Evolutionary conservation across 2,797 vertebrate species (phyloP).

Genomic region (Urophycis tenuis): DNA sequence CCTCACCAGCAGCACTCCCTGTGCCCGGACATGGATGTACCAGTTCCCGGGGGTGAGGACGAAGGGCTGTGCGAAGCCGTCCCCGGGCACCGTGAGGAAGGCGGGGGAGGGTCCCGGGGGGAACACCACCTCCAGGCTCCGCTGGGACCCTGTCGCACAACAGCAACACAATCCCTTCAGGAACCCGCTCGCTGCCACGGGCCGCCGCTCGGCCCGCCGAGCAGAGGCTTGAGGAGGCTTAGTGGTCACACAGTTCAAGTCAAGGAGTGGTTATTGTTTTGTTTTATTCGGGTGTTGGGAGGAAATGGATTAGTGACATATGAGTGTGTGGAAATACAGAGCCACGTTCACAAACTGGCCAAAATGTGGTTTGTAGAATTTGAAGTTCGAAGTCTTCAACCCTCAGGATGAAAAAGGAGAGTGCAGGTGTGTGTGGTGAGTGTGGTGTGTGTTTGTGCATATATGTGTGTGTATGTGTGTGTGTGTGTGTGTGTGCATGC

Average conservation of each 20-base stretch:
- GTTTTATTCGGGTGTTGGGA: not conserved
- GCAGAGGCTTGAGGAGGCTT: not conserved
- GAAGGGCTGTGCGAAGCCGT: constrained; percentile 78
- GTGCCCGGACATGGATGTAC: constrained; percentile 77
- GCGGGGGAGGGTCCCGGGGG: constrained; percentile 75
- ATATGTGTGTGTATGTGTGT: not conserved
- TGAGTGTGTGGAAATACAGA: not conserved
- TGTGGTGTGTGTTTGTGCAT: not conserved
- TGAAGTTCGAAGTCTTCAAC: too few relatives aligned
- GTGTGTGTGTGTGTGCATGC: not conserved
- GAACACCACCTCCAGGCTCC: constrained; percentile 82
- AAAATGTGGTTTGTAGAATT: not conserved
- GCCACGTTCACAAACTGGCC: not conserved
- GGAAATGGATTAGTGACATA: not conserved
- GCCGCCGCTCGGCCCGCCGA: not conserved
- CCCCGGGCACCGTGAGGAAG: constrained; percentile 84
- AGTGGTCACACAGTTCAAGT: not conserved
- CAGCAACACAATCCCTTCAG: not conserved
- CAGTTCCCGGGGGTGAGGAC: constrained; percentile 75
- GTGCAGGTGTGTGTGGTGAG: not conserved
- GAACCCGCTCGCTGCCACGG: not conserved
- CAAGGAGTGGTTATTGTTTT: not conserved
- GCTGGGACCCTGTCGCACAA: constrained; percentile 67
- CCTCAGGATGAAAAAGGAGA: not conserved
- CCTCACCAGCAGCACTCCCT: constrained; percentile 87